Percentiles rank a stretch among this genome's conserved stretches.
Evolutionary conservation across 2,797 vertebrate genomes (phyloP).

Genomic region (Pangasius macronema): DNA sequence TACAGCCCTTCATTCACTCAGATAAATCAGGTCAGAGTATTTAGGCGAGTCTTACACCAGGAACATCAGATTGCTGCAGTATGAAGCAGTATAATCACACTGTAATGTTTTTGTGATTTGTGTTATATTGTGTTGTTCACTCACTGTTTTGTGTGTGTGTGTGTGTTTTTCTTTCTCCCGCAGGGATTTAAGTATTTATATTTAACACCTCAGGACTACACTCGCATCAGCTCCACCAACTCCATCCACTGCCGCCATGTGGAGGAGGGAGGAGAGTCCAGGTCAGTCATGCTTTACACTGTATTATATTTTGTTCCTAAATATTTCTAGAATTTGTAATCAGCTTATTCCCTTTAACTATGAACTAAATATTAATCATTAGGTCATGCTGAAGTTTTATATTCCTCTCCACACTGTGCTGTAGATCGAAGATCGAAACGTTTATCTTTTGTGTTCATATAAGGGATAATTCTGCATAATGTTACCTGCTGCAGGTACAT

Average conservation of each 20-base stretch:
- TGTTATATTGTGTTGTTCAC: neutral
- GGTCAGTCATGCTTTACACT: slow-evolving; percentile 66
- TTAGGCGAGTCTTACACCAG: neutral
- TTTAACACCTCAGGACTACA: slow-evolving; percentile 93
- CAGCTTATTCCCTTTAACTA: neutral
- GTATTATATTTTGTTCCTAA: neutral
- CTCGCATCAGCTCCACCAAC: slow-evolving; percentile 82
- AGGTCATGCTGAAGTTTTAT: neutral
- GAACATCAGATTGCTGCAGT: neutral
- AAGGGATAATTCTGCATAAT: neutral
- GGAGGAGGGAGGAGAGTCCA: slow-evolving; percentile 94
- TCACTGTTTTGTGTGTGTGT: neutral
- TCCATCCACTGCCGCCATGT: slow-evolving; percentile 95
- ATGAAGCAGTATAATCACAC: neutral
- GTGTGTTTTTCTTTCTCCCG: slow-evolving; percentile 12
- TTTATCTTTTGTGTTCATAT: neutral
- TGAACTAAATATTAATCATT: neutral
- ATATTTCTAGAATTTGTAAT: neutral
- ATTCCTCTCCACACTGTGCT: neutral
- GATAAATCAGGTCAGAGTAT: neutral
- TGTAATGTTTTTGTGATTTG: neutral
- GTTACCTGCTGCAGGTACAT: slow-evolving; percentile 82
- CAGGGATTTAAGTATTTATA: slow-evolving; percentile 93
- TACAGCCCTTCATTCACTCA: neutral
- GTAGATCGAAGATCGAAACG: neutral